Evolutionary conservation across 2,113 vertebrate genomes (phyloP).

Genomic region (Zosterops hypoxanthus): DNA sequence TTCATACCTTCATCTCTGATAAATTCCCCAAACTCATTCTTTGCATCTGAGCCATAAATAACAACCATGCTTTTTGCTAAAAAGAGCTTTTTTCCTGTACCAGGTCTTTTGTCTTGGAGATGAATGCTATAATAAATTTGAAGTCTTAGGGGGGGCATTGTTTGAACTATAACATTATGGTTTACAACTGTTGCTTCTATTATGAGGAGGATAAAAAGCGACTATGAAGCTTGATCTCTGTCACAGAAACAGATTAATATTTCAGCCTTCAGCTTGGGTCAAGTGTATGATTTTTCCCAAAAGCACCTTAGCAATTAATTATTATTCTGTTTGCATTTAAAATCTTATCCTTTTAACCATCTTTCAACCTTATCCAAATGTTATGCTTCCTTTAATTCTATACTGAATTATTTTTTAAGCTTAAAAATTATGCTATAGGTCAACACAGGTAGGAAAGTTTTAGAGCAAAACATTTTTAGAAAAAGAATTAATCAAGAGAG

Average conservation of each 20-base stretch:
- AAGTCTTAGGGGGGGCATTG: constrained; percentile 83
- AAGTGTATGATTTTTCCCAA: constrained; percentile 82
- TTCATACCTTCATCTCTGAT: constrained; percentile 89
- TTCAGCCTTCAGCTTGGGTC: constrained; percentile 81
- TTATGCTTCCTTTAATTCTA: constrained; percentile 45
- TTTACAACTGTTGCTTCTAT: constrained; percentile 88
- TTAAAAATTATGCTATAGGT: not conserved
- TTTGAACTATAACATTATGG: constrained; percentile 86
- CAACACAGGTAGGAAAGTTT: not conserved
- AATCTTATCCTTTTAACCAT: constrained; percentile 55
- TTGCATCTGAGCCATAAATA: constrained; percentile 90
- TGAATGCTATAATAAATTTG: constrained; percentile 88
- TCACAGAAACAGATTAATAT: constrained; percentile 82
- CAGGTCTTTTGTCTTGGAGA: constrained; percentile 86
- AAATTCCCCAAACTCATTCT: constrained; percentile 90
- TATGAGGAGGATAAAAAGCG: constrained; percentile 80
- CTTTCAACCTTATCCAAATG: constrained; percentile 31
- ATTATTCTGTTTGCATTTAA: constrained; percentile 77
- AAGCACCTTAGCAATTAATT: constrained; percentile 80
- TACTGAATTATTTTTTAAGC: not conserved
- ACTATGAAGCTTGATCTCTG: constrained; percentile 82
- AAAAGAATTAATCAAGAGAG: not conserved
- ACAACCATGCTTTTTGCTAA: constrained; percentile 84
- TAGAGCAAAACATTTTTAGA: not conserved
- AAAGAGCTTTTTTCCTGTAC: constrained; percentile 83